Evolutionary conservation across 2,113 vertebrate genomes (phyloP).

Genomic region (Alligator sinensis): DNA sequence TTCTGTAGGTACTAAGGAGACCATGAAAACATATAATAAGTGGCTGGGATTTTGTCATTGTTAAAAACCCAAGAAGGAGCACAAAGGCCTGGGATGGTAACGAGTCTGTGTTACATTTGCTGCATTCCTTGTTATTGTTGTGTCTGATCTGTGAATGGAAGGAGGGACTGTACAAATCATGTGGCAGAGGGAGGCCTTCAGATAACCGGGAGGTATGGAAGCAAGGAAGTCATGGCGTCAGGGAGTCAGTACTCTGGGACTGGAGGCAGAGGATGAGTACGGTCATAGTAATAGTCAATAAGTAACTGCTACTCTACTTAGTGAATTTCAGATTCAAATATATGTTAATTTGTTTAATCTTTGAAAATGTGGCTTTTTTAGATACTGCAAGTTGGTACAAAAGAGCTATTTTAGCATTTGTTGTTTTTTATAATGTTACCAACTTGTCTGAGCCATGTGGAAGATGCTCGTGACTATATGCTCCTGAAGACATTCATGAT

Average conservation of each 20-base stretch:
- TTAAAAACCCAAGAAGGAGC: background rate
- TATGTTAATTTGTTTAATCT: background rate
- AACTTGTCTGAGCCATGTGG: background rate
- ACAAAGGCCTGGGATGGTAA: constrained; percentile 6
- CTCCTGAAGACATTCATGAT: background rate
- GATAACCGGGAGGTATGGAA: background rate
- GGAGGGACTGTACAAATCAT: background rate
- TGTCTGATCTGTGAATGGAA: background rate
- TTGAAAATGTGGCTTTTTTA: background rate
- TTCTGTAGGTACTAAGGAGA: background rate
- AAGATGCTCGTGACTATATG: too few relatives aligned
- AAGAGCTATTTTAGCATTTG: too few relatives aligned
- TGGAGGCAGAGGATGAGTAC: background rate
- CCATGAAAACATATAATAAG: constrained; percentile 44
- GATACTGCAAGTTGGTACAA: background rate
- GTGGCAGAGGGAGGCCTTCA: background rate
- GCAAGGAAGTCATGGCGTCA: background rate
- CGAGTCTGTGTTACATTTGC: constrained; percentile 20
- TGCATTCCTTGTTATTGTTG: background rate
- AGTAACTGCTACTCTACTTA: background rate
- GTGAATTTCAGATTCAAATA: background rate
- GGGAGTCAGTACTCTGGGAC: background rate
- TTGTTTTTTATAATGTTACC: background rate
- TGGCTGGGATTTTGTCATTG: background rate
- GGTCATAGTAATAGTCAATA: background rate